Conservation (phyloP, 2,888 invertebrate species). For the Blastobasis adustella region DNA sequence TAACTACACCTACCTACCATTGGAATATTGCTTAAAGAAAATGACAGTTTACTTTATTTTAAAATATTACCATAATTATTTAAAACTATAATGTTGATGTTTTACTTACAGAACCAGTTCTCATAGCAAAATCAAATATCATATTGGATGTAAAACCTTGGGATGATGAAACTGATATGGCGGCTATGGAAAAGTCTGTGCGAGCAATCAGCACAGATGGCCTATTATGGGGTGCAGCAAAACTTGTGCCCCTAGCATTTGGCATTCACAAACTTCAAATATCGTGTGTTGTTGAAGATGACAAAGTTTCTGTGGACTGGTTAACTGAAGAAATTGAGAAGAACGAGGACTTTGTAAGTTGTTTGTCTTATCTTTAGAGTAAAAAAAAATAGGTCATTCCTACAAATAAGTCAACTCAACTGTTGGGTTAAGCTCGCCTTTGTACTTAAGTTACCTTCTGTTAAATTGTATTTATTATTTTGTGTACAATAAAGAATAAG, state of each 20-base stretch:
- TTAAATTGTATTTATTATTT: too few species aligned
- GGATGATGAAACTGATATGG: conserved; percentile 96
- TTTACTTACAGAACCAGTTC: conserved; percentile 78
- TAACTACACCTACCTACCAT: too few species aligned
- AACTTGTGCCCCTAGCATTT: conserved; percentile 92
- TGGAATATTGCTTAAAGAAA: too few species aligned
- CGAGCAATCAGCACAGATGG: conserved; percentile 88
- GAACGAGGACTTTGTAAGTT: conserved; percentile 85
- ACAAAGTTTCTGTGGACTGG: conserved; percentile 93
- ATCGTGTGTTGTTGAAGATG: conserved; percentile 94
- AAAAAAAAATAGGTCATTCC: too few species aligned
- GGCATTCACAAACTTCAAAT: conserved; percentile 95
- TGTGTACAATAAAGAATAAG: too few species aligned
- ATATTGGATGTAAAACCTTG: conserved; percentile 95
- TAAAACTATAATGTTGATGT: too few species aligned
- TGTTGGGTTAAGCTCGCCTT: too few species aligned
- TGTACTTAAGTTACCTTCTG: too few species aligned
- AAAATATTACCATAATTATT: too few species aligned
- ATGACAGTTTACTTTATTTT: too few species aligned
- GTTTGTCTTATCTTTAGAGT: too few species aligned
- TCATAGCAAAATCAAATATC: conserved; percentile 96
- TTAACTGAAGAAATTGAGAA: conserved; percentile 90
- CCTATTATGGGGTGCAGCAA: conserved; percentile 94
- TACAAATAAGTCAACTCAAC: too few species aligned
- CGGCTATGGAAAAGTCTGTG: conserved; percentile 85